Percentiles rank a stretch among this genome's conserved stretches.
Conservation (phyloP, 1,140 invertebrate species). For the Bombus superbus region DNA sequence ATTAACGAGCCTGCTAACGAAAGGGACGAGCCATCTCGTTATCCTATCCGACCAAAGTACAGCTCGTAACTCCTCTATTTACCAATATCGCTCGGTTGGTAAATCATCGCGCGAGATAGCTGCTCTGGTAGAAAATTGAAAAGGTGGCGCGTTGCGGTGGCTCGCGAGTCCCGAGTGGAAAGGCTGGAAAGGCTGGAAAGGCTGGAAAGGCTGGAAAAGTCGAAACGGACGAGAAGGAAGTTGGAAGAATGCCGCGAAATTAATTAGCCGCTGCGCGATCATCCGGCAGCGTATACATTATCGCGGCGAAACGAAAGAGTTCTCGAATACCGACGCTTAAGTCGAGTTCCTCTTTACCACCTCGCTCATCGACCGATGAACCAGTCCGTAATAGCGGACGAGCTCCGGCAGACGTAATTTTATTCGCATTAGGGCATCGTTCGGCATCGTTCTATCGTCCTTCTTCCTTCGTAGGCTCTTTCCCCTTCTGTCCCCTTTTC, state of each 20-base stretch:
- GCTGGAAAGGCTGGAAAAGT: no score
- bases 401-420: conserved; percentile 45
- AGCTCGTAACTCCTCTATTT: rapidly evolving
- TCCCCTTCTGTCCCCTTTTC: neutral
- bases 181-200: no score
- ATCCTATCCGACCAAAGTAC: no score
- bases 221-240: no score
- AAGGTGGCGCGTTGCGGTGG: no score
- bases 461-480: neutral
- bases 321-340: conserved; percentile 9
- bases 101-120: no score
- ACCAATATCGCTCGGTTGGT: no score
- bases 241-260: conserved; percentile 27
- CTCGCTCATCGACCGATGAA: neutral
- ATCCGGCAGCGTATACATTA: conserved; percentile 29
- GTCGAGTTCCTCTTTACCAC: neutral
- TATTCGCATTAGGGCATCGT: conserved; percentile 58
- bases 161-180: no score
- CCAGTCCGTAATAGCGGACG: neutral
- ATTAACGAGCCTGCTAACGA: no score
- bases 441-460: conserved; percentile 6
- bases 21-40: no score
- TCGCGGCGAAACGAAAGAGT: conserved; percentile 31
- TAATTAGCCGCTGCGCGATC: conserved; percentile 35
- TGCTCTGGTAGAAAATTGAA: no score